Percentiles rank a stretch among this genome's conserved stretches.
phyloP scores from a whole-genome alignment of 2,113 vertebrate genomes.

The Pluvialis apricaria region DNA sequence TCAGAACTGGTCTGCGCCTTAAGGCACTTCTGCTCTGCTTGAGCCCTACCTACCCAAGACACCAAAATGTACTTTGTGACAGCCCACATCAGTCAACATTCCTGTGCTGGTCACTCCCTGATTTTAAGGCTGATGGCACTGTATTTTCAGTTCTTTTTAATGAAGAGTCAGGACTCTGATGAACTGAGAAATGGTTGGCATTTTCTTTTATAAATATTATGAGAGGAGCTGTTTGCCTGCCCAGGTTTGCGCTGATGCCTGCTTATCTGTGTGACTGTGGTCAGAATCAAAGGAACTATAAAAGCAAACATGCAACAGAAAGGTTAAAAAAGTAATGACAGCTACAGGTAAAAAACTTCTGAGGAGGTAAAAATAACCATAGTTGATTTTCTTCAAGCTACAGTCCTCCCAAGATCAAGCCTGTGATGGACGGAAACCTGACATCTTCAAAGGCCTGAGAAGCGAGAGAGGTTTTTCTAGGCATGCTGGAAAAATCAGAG shows the following conservation, averaged over 20 bases:
- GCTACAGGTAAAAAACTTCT: background rate
- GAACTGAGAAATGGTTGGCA: background rate
- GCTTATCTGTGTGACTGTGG: background rate
- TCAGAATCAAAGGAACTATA: background rate
- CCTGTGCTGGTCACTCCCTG: background rate
- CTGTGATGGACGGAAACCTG: background rate
- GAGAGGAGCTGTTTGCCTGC: background rate
- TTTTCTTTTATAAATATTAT: background rate
- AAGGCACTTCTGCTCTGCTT: slow-evolving; percentile 27
- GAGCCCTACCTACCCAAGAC: slow-evolving; percentile 9
- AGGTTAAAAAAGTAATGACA: background rate
- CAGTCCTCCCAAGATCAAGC: background rate
- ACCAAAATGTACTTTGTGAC: slow-evolving; percentile 17
- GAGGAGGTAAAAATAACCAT: background rate
- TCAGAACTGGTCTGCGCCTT: background rate
- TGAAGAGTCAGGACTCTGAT: background rate
- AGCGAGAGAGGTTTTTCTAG: background rate
- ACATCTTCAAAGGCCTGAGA: background rate
- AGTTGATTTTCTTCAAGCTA: background rate
- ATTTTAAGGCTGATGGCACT: background rate
- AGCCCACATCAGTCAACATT: background rate
- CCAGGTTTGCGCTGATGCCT: background rate
- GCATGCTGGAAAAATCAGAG: background rate
- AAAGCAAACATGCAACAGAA: background rate
- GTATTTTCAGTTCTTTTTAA: background rate